Conservation (phyloP, 2,888 invertebrate genomes). For the Alitta virens region DNA sequence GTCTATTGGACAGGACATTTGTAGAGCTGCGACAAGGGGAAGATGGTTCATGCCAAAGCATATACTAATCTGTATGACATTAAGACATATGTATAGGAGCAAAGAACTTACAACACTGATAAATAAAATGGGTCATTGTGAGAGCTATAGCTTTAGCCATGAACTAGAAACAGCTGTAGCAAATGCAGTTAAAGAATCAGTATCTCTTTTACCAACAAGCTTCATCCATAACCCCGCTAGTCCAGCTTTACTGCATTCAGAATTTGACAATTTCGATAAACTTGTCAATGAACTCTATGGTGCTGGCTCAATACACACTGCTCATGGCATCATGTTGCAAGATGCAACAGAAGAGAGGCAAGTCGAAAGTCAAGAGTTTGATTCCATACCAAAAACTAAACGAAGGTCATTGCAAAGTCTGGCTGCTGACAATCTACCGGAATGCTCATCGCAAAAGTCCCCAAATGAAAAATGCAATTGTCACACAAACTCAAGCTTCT, state of each 20-base stretch:
- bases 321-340: constrained; percentile 37
- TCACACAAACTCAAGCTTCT: too few relatives aligned
- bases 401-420: too few relatives aligned
- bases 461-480: too few relatives aligned
- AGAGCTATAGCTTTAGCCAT: constrained; percentile 8
- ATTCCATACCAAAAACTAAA: too few relatives aligned
- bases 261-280: constrained; percentile 34
- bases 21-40: constrained; percentile 10
- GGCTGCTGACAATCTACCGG: too few relatives aligned
- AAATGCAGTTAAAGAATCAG: constrained; percentile 19
- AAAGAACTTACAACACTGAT: constrained; percentile 5
- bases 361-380: too few relatives aligned
- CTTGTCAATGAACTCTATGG: constrained; percentile 28
- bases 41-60: constrained; percentile 20
- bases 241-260: too few relatives aligned
- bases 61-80: constrained; percentile 14
- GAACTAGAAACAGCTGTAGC: constrained; percentile 26
- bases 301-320: constrained; percentile 28
- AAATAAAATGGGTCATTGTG: constrained; percentile 8
- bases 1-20: constrained; percentile 6
- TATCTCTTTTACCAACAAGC: too few relatives aligned
- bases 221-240: too few relatives aligned
- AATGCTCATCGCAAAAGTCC: too few relatives aligned
- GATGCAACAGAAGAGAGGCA: constrained; percentile 11
- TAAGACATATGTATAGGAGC: constrained; percentile 6